Percentiles rank a stretch among this genome's conserved stretches.
Evolutionary conservation across 2,797 vertebrate species (phyloP).

Genomic region (Acropternis orthonyx): DNA sequence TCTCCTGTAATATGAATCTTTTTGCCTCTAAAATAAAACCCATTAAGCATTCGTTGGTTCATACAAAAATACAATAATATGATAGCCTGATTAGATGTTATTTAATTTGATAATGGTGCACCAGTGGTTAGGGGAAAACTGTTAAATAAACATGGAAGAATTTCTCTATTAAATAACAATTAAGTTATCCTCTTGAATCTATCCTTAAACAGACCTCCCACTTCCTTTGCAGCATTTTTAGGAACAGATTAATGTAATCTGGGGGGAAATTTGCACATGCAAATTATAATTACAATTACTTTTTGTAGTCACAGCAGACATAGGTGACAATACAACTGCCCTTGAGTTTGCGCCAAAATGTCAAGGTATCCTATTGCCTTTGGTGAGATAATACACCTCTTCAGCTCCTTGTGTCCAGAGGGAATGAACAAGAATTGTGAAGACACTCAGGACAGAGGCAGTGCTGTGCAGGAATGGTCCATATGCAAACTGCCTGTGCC

Average conservation of each 20-base stretch:
- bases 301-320: conserved; percentile 29
- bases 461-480: not conserved
- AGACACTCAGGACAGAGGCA: not conserved
- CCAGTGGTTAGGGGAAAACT: not conserved
- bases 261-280: conserved; percentile 24
- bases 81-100: conserved; percentile 51
- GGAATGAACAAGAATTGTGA: not conserved
- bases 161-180: conserved; percentile 26
- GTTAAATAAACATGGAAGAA: conserved; percentile 15
- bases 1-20: conserved; percentile 44
- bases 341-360: conserved; percentile 50
- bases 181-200: conserved; percentile 9
- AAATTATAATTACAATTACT: conserved; percentile 42
- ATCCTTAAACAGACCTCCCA: conserved; percentile 2
- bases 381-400: not conserved
- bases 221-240: conserved; percentile 52
- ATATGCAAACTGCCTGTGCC: not conserved
- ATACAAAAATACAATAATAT: conserved; percentile 48
- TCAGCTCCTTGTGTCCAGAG: not conserved
- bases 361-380: not conserved
- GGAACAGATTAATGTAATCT: conserved; percentile 38
- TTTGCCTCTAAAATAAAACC: conserved; percentile 46
- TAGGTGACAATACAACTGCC: conserved; percentile 26
- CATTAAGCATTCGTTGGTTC: conserved; percentile 47
- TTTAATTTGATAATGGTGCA: conserved; percentile 64